Evolutionary conservation across 2,113 vertebrate species (phyloP).

Genomic region (Lophius piscatorius): DNA sequence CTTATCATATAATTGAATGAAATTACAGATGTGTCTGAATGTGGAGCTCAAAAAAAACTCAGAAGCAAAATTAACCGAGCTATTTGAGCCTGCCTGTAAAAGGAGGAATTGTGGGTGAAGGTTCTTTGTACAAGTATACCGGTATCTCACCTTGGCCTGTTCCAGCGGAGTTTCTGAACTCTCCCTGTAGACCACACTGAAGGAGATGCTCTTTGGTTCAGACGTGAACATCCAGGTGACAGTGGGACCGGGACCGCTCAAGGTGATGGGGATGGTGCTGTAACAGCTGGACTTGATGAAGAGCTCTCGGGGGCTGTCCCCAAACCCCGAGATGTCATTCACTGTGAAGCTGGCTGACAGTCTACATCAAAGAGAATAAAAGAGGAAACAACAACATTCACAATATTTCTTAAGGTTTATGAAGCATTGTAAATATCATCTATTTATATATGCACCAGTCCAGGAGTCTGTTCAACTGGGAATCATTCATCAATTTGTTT

Average conservation of each 20-base stretch:
- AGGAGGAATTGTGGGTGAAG: not conserved
- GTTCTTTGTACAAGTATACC: not conserved
- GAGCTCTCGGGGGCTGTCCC: constrained; percentile 86
- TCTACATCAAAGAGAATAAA: constrained; percentile 65
- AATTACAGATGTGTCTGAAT: too few species aligned
- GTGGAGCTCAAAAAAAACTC: too few species aligned
- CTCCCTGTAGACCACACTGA: constrained; percentile 90
- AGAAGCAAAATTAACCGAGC: too few species aligned
- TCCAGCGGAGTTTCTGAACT: constrained; percentile 81
- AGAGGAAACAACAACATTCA: not conserved
- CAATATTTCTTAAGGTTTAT: too few species aligned
- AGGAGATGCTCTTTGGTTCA: constrained; percentile 93
- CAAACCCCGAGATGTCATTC: constrained; percentile 86
- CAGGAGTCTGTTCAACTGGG: too few species aligned
- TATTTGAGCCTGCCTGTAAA: too few species aligned
- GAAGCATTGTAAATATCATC: too few species aligned
- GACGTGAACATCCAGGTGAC: constrained; percentile 95
- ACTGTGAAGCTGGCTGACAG: constrained; percentile 81
- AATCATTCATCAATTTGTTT: too few species aligned
- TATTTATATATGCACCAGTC: too few species aligned
- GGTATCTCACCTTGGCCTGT: constrained; percentile 86
- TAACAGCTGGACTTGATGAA: constrained; percentile 94
- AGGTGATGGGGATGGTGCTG: constrained; percentile 86
- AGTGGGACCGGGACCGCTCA: constrained; percentile 81
- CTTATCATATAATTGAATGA: too few species aligned